Conservation (phyloP, 2,113 vertebrate species). For the Bos indicus region DNA sequence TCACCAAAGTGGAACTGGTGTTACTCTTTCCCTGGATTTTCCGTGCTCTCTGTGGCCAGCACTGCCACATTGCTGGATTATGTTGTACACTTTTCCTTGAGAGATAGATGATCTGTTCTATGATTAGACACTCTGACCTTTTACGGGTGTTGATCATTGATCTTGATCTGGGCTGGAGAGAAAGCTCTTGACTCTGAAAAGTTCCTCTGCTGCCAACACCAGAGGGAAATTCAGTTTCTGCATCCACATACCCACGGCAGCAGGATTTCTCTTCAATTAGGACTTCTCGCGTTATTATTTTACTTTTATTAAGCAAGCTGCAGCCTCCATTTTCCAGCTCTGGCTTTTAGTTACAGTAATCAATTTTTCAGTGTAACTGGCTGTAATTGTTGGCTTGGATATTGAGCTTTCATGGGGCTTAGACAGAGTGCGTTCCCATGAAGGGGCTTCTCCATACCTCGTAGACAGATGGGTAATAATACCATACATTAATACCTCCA, state of each 20-base stretch:
- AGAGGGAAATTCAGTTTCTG: slow-evolving; percentile 73
- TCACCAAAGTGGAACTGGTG: slow-evolving; percentile 10
- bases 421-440: slow-evolving; percentile 63
- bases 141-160: slow-evolving; percentile 64
- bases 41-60: not conserved
- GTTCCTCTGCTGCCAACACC: slow-evolving; percentile 33
- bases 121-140: slow-evolving; percentile 71
- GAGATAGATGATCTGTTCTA: slow-evolving; percentile 18
- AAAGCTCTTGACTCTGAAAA: slow-evolving; percentile 71
- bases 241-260: not conserved
- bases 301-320: slow-evolving; percentile 78
- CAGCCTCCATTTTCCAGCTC: slow-evolving; percentile 68
- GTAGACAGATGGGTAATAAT: slow-evolving; percentile 87
- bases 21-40: not conserved
- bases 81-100: slow-evolving; percentile 13
- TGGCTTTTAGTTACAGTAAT: slow-evolving; percentile 81
- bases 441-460: slow-evolving; percentile 76
- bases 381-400: slow-evolving; percentile 79
- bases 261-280: slow-evolving; percentile 71
- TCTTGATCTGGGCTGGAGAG: slow-evolving; percentile 54
- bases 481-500: slow-evolving; percentile 87
- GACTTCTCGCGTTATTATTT: slow-evolving; percentile 71
- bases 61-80: not conserved
- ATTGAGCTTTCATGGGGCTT: slow-evolving; percentile 75
- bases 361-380: slow-evolving; percentile 80